Percentiles rank a stretch among this genome's conserved stretches.
Conservation (phyloP, 2,113 vertebrate species). For the Todiramphus saurophagus region DNA sequence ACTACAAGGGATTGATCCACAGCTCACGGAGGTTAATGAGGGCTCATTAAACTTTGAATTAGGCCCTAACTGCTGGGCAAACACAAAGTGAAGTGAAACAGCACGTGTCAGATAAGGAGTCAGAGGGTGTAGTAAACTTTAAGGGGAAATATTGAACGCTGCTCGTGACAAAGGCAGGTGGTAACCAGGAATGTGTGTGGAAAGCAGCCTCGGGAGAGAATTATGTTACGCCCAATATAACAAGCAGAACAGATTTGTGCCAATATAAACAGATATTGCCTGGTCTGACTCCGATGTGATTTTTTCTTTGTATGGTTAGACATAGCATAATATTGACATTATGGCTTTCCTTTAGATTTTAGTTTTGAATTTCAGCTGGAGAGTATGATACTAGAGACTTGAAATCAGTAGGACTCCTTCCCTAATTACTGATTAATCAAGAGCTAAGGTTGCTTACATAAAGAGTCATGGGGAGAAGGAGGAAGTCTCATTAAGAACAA, state of each 20-base stretch:
- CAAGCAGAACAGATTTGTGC: neutral
- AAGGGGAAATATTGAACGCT: neutral
- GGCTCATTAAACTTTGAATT: constrained; percentile 63
- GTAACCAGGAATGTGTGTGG: neutral
- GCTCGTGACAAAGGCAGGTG: neutral
- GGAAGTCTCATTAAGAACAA: constrained; percentile 73
- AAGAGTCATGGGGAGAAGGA: constrained; percentile 64
- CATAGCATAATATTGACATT: constrained; percentile 51
- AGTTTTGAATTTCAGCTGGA: constrained; percentile 42
- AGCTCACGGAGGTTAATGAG: constrained; percentile 53
- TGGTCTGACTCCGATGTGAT: neutral
- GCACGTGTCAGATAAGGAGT: neutral
- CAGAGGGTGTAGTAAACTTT: neutral
- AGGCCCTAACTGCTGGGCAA: constrained; percentile 24
- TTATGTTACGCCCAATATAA: neutral
- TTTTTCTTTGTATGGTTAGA: constrained; percentile 29
- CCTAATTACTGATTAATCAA: constrained; percentile 74
- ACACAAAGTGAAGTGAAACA: neutral
- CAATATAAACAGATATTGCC: neutral
- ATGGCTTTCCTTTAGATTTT: constrained; percentile 10
- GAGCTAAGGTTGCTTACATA: constrained; percentile 66
- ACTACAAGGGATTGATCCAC: constrained; percentile 44
- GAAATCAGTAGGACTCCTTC: constrained; percentile 66
- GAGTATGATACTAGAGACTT: constrained; percentile 40
- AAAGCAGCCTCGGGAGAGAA: neutral